phyloP scores from a whole-genome alignment of 2,797 vertebrate genomes.

The Tangara arthus region DNA sequence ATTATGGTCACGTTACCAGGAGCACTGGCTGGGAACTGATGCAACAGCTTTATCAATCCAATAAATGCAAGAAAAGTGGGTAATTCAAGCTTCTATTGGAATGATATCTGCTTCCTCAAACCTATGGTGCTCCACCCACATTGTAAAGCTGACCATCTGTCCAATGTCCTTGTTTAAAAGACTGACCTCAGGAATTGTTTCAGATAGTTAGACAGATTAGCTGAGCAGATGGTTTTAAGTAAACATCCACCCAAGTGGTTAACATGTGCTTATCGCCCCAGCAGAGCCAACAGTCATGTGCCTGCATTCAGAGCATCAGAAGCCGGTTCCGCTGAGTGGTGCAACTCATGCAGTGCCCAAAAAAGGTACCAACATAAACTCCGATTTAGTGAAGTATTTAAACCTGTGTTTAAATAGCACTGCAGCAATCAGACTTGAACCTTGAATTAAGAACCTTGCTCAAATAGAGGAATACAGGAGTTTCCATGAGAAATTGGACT shows the following conservation, averaged over 20 bases:
- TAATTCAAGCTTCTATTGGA: neutral
- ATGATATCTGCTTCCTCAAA: constrained; percentile 15
- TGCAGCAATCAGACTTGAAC: neutral
- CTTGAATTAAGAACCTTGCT: neutral
- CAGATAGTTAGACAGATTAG: constrained; percentile 14
- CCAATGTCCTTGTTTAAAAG: constrained; percentile 8
- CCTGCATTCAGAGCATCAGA: neutral
- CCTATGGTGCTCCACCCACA: neutral
- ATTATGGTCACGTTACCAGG: neutral
- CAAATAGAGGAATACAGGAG: neutral
- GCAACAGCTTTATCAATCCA: neutral
- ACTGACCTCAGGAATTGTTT: constrained; percentile 2
- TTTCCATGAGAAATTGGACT: neutral
- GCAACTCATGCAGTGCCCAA: neutral
- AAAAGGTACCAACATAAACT: neutral
- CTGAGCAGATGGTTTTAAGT: constrained; percentile 35
- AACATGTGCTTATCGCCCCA: neutral
- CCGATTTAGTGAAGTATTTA: neutral
- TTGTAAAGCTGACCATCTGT: neutral
- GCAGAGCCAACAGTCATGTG: neutral
- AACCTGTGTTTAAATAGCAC: neutral
- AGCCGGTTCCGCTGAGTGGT: neutral
- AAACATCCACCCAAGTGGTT: constrained; percentile 33
- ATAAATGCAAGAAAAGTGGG: neutral
- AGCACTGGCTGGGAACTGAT: neutral